Percentiles rank a stretch among this genome's conserved stretches.
Conservation (phyloP, 2,888 invertebrate genomes). For the Euplexia lucipara region DNA sequence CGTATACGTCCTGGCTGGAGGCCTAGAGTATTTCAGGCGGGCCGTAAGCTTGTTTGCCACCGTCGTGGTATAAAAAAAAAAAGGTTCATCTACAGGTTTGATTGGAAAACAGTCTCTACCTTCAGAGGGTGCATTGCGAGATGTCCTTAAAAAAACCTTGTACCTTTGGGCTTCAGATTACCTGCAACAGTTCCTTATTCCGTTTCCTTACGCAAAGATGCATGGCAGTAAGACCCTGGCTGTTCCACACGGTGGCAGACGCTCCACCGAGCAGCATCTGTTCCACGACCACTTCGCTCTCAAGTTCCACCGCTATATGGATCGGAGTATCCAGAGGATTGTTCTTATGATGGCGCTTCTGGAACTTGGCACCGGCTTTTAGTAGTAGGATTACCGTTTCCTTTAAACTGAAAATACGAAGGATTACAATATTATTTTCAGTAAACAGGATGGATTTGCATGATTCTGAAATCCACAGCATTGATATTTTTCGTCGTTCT, state of each 20-base stretch:
- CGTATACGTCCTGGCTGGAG: no score
- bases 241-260: constrained; percentile 43
- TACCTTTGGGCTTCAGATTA: constrained; percentile 11
- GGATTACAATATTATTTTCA: no score
- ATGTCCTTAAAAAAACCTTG: no score
- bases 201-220: constrained; percentile 65
- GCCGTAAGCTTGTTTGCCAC: no score
- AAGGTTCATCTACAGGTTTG: no score
- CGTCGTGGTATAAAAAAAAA: no score
- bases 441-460: no score
- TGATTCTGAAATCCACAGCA: no score
- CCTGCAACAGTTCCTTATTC: constrained; percentile 62
- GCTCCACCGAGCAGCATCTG: constrained; percentile 56
- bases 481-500: no score
- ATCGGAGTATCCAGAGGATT: constrained; percentile 39
- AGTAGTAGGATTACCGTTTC: constrained; percentile 46
- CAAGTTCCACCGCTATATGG: constrained; percentile 68
- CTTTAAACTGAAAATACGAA: constrained; percentile 44
- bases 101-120: no score
- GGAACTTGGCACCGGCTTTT: constrained; percentile 37
- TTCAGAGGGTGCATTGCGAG: no score
- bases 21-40: no score
- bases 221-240: constrained; percentile 62
- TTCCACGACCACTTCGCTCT: constrained; percentile 47
- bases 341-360: background rate